These are phyloP conservation scores for Goniozus legneri DNA, from an alignment of 1,140 invertebrate genomes.

Conservation along the genomic window DNA sequence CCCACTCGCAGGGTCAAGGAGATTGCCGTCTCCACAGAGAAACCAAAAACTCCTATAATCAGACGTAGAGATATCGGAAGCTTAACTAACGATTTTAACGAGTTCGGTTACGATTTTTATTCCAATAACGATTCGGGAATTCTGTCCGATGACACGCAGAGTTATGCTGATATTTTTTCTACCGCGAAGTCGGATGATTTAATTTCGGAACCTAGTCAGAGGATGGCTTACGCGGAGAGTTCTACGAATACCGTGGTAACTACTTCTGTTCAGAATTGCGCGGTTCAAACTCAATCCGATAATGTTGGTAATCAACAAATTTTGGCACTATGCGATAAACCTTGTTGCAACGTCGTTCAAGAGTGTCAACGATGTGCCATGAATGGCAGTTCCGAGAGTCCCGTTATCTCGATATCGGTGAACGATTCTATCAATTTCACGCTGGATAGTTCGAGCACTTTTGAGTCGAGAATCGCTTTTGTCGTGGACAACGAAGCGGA, in stretches of 20 bases:
- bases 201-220: constrained; percentile 8
- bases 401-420: constrained; percentile 39
- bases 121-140: constrained; percentile 36
- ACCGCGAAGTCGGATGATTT: constrained; percentile 22
- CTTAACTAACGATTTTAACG: constrained; percentile 23
- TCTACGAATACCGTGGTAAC: constrained; percentile 29
- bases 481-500: constrained; percentile 21
- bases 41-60: constrained; percentile 21
- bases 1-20: constrained; percentile 40
- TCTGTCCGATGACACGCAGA: constrained; percentile 32
- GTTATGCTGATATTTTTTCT: constrained; percentile 30
- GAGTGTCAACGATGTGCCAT: neutral
- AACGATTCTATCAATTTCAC: constrained; percentile 42
- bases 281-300: constrained; percentile 13
- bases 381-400: constrained; percentile 20
- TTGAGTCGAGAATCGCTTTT: constrained; percentile 38
- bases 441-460: constrained; percentile 32
- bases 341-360: neutral
- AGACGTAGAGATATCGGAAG: constrained; percentile 31
- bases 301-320: neutral
- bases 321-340: neutral
- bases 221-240: constrained; percentile 19
- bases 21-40: constrained; percentile 39
- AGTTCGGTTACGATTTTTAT: constrained; percentile 17
- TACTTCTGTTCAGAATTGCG: constrained; percentile 11